These are phyloP conservation scores for Cricetomys ansorgei DNA, from an alignment of 2,113 vertebrate species.

Conservation along the genomic window DNA sequence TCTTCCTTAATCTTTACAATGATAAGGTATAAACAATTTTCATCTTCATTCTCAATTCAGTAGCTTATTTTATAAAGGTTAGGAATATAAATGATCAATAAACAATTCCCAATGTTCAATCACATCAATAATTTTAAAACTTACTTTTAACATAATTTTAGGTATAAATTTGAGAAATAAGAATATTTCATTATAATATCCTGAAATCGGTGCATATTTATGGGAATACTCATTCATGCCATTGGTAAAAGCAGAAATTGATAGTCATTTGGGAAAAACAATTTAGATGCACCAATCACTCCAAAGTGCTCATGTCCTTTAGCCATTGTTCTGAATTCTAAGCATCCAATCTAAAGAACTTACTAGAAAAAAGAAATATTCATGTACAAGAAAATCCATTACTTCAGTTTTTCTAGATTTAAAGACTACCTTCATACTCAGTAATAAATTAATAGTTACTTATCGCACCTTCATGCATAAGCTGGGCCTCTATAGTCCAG, in stretches of 20 bases:
- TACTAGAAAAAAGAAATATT: constrained; percentile 5
- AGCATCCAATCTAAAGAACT: neutral
- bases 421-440: neutral
- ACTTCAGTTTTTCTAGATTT: neutral
- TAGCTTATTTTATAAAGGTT: neutral
- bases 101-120: neutral
- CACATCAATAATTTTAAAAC: neutral
- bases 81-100: neutral
- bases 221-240: neutral
- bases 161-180: neutral
- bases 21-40: neutral
- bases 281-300: neutral
- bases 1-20: neutral
- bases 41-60: neutral
- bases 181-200: neutral
- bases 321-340: neutral
- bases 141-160: neutral
- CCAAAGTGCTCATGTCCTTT: neutral
- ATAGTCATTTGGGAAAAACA: neutral
- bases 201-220: neutral
- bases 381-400: neutral
- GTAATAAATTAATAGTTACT: neutral
- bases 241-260: neutral
- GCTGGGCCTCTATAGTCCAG: neutral
- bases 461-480: neutral